These are phyloP conservation scores for Sminthurides aquaticus DNA, from an alignment of 2,888 invertebrate genomes.

Conservation along the genomic window DNA sequence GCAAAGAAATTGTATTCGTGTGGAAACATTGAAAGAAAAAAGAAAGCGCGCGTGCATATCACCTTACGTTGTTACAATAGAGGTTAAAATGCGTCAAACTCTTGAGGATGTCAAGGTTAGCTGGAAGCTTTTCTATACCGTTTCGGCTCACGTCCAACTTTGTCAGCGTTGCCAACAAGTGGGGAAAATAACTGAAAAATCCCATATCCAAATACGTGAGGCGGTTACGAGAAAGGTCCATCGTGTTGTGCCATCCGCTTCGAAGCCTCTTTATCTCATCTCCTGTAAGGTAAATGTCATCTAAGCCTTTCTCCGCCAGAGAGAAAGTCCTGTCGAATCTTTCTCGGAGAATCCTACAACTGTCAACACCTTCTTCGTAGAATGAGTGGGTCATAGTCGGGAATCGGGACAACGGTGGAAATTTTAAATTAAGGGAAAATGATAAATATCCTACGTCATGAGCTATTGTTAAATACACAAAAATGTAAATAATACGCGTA, in stretches of 20 bases:
- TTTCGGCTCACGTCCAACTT: conserved; percentile 15
- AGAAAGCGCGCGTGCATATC: not conserved
- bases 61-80: conserved; percentile 7
- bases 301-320: not conserved
- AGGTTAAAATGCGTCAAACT: conserved; percentile 4
- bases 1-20: no score
- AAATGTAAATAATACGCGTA: no score
- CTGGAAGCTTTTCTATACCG: not conserved
- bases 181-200: conserved; percentile 1
- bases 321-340: not conserved
- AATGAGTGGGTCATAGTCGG: not conserved
- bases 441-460: no score
- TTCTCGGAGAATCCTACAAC: not conserved
- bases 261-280: not conserved
- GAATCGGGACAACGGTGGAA: no score
- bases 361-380: not conserved
- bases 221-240: conserved; percentile 5
- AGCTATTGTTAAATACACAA: no score
- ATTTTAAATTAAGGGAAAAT: no score
- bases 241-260: not conserved
- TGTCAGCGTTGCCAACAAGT: not conserved
- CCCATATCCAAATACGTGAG: conserved; percentile 5
- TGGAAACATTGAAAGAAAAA: no score
- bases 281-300: not conserved
- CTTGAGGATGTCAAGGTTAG: not conserved